These are phyloP conservation scores for Distichodus sexfasciatus DNA, from an alignment of 2,797 vertebrate genomes.

Conservation along the genomic window DNA sequence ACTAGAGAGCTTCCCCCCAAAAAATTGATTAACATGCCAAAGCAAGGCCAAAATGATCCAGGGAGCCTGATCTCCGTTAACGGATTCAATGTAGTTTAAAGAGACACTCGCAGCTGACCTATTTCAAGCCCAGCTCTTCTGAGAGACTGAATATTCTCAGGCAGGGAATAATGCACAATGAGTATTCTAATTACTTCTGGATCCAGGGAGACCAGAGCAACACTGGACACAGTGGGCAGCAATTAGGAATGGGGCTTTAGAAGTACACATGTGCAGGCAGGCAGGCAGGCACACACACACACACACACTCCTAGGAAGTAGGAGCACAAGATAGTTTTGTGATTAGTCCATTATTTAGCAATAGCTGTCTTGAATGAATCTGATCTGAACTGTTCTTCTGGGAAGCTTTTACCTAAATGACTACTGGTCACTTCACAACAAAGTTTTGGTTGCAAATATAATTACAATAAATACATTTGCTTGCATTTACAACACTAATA, in stretches of 20 bases:
- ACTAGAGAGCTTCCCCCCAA: constrained; percentile 71
- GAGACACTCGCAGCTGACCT: constrained; percentile 79
- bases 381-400: neutral
- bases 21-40: constrained; percentile 74
- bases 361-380: neutral
- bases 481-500: neutral
- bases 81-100: constrained; percentile 79
- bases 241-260: constrained; percentile 54
- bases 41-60: constrained; percentile 79
- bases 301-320: constrained; percentile 36
- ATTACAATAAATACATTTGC: no score
- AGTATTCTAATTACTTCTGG: constrained; percentile 76
- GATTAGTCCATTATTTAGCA: neutral
- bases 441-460: neutral
- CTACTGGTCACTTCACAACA: neutral
- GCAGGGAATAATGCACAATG: constrained; percentile 66
- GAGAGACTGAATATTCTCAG: constrained; percentile 70
- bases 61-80: constrained; percentile 78
- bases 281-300: neutral
- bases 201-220: constrained; percentile 56
- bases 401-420: neutral
- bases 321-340: neutral
- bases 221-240: constrained; percentile 50
- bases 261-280: constrained; percentile 43
- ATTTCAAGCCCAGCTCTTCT: constrained; percentile 70